Percentiles rank a stretch among this genome's conserved stretches.
Conservation (phyloP, 1,140 invertebrate genomes). For the Ceratitis capitata region DNA sequence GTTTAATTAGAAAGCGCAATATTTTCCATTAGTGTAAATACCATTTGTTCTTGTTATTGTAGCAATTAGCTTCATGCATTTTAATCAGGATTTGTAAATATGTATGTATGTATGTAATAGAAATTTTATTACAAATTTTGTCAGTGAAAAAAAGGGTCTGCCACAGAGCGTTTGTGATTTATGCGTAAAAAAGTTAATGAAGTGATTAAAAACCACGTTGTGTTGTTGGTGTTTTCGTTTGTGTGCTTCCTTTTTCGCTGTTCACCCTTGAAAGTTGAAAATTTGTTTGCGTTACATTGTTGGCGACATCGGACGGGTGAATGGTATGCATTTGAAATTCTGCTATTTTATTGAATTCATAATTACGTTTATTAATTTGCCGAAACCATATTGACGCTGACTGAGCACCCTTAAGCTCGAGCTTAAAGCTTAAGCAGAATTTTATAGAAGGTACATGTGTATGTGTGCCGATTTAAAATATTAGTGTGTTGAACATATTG, state of each 20-base stretch:
- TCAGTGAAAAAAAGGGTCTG: neutral
- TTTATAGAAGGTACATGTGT: too few species aligned
- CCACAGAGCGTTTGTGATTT: neutral
- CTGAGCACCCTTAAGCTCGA: neutral
- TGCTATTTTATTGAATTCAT: conserved; percentile 15
- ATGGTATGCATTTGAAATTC: neutral
- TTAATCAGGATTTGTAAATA: neutral
- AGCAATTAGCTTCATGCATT: conserved; percentile 28
- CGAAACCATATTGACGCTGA: neutral
- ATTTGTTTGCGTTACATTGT: neutral
- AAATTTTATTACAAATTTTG: conserved; percentile 19
- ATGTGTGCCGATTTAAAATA: neutral
- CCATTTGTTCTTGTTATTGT: neutral
- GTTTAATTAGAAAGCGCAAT: neutral
- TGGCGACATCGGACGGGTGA: neutral
- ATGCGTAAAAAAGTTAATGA: conserved; percentile 37
- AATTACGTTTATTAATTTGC: conserved; percentile 28
- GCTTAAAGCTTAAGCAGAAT: neutral
- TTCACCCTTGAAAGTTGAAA: neutral
- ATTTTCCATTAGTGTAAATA: neutral
- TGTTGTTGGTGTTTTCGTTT: neutral
- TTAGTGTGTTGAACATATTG: neutral
- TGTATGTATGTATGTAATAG: too few species aligned
- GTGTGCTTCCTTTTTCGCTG: too few species aligned
- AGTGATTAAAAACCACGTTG: neutral